These are phyloP conservation scores for Hydrozoanthus tunicans DNA, from an alignment of 64 coral and sea anemone species.

Conservation along the genomic window DNA sequence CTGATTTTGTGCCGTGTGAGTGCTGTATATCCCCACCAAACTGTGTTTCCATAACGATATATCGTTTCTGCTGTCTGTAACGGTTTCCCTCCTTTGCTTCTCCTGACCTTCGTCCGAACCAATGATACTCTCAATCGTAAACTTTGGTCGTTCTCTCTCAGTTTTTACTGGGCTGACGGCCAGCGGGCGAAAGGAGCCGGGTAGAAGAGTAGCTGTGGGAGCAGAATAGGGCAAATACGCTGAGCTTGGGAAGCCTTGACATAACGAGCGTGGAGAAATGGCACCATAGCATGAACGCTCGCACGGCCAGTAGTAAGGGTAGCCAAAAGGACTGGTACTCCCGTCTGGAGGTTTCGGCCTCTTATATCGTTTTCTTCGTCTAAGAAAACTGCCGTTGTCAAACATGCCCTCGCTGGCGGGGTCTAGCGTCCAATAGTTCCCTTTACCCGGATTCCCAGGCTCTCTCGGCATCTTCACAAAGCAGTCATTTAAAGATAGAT, in stretches of 20 bases:
- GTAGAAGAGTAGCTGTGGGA: conserved; percentile 33
- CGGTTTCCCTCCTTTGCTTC: conserved; percentile 5
- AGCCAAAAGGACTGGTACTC: conserved; percentile 43
- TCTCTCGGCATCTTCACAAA: conserved; percentile 99
- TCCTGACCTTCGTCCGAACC: conserved; percentile 60
- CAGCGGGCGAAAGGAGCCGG: conserved; percentile 16
- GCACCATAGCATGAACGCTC: conserved; percentile 61
- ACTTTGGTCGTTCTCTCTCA: conserved; percentile 71
- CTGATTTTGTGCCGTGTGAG: background rate
- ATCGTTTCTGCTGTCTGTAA: background rate
- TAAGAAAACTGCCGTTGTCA: conserved; percentile 96
- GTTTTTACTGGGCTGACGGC: conserved; percentile 28
- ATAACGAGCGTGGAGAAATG: conserved; percentile 53
- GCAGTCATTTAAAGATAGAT: conserved; percentile 97
- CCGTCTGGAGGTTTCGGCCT: conserved; percentile 84
- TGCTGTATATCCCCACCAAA: conserved; percentile 33
- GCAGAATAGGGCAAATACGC: conserved; percentile 50
- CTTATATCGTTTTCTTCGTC: conserved; percentile 93
- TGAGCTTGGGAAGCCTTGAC: conserved; percentile 43
- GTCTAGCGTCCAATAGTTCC: conserved; percentile 97
- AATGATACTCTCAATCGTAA: conserved; percentile 91
- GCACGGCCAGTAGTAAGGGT: conserved; percentile 84
- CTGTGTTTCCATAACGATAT: conserved; percentile 26
- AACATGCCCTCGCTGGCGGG: conserved; percentile 99
- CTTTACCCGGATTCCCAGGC: conserved; percentile 97